Evolutionary conservation across 1,140 invertebrate species (phyloP).

Genomic region (Aporrectodea caliginosa): DNA sequence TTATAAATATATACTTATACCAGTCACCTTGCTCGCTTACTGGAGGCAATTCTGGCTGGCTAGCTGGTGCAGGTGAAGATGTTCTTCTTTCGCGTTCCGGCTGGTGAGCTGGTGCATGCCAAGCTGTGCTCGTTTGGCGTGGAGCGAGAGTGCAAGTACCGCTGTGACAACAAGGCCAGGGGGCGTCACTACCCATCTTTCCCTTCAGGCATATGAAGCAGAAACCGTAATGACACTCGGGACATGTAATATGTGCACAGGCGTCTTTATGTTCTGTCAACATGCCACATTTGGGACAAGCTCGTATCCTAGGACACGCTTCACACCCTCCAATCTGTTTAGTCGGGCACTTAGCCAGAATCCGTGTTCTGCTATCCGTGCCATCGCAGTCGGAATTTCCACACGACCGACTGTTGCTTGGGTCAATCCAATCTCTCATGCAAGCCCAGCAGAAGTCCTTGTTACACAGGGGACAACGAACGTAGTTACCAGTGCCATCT

Average conservation of each 20-base stretch:
- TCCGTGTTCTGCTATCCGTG: not conserved
- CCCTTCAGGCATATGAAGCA: not conserved
- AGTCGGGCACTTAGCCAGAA: not conserved
- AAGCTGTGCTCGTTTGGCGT: too few species aligned
- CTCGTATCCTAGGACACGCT: not conserved
- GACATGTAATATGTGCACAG: not conserved
- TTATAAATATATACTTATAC: too few species aligned
- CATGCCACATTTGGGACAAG: not conserved
- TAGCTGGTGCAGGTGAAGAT: too few species aligned
- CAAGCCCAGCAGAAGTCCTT: not conserved
- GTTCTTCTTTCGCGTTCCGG: too few species aligned
- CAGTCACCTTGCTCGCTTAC: too few species aligned
- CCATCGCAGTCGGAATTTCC: not conserved
- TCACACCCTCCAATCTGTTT: not conserved
- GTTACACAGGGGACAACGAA: not conserved
- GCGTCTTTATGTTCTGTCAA: not conserved
- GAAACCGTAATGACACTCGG: not conserved
- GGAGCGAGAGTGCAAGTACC: not conserved
- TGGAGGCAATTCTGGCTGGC: too few species aligned
- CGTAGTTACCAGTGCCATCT: not conserved
- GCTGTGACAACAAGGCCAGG: not conserved
- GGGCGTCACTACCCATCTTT: not conserved
- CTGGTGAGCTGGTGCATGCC: too few species aligned
- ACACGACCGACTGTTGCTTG: not conserved
- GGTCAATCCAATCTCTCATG: not conserved